Evolutionary conservation across 2,888 invertebrate species (phyloP).

Genomic region (Phortica okadai): DNA sequence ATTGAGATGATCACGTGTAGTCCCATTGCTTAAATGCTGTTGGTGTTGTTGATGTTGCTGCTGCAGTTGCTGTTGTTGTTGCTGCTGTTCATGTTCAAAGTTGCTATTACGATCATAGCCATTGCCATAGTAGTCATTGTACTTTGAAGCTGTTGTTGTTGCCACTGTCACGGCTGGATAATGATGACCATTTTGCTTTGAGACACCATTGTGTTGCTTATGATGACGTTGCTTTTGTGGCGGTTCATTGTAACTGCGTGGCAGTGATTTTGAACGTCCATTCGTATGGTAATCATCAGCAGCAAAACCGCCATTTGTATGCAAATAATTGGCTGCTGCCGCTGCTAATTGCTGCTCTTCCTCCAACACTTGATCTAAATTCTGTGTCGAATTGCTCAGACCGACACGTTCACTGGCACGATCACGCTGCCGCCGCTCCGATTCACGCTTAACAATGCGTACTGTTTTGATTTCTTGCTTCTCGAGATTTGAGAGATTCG

Average conservation of each 20-base stretch:
- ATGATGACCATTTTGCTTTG: constrained; percentile 58
- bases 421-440: constrained; percentile 89
- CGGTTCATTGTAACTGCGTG: constrained; percentile 76
- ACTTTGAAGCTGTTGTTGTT: constrained; percentile 46
- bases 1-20: constrained; percentile 64
- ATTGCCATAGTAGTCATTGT: constrained; percentile 59
- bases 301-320: constrained; percentile 44
- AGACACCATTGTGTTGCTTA: constrained; percentile 53
- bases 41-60: constrained; percentile 56
- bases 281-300: constrained; percentile 69
- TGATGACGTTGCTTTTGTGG: constrained; percentile 64
- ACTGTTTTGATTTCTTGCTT: constrained; percentile 95
- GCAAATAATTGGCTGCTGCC: constrained; percentile 32
- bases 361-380: constrained; percentile 76
- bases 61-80: constrained; percentile 59
- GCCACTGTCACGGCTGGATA: constrained; percentile 20
- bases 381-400: constrained; percentile 72
- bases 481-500: constrained; percentile 84
- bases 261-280: constrained; percentile 78
- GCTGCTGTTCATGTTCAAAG: constrained; percentile 63
- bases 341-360: constrained; percentile 68
- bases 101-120: constrained; percentile 74
- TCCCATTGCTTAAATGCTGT: constrained; percentile 63
- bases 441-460: constrained; percentile 93
- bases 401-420: constrained; percentile 82